phyloP scores from a whole-genome alignment of 2,797 vertebrate species.

The Cygnus olor region DNA sequence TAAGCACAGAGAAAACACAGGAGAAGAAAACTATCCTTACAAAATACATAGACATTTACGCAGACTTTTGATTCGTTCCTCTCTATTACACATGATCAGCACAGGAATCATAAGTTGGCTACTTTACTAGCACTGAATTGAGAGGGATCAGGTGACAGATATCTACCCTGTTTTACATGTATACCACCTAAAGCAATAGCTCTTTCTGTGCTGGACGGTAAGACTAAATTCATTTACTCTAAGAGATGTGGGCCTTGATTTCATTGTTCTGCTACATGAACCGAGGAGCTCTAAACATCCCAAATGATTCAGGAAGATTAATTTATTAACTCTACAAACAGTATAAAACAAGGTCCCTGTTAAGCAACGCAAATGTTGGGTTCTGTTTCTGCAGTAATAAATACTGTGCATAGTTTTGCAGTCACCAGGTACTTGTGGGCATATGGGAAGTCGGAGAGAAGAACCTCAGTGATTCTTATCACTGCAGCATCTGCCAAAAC shows the following conservation, averaged over 20 bases:
- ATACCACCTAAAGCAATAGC: background rate
- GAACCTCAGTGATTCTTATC: background rate
- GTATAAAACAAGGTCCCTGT: constrained; percentile 1
- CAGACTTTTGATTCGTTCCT: background rate
- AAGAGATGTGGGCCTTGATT: constrained; percentile 29
- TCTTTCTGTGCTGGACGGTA: background rate
- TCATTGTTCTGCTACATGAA: background rate
- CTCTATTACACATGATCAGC: background rate
- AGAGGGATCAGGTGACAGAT: background rate
- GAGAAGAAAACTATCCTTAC: background rate
- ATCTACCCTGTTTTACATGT: background rate
- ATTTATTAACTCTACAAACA: constrained; percentile 28
- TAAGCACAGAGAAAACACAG: background rate
- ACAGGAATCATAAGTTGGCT: background rate
- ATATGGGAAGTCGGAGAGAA: background rate
- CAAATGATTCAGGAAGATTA: constrained; percentile 56
- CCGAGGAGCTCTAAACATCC: constrained; percentile 57
- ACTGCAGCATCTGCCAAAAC: background rate
- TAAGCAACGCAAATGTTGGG: constrained; percentile 8
- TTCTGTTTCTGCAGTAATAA: background rate
- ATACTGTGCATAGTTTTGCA: background rate
- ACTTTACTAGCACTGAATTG: background rate
- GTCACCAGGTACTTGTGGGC: background rate
- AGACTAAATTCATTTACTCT: constrained; percentile 20
- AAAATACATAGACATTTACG: background rate